A percentile compares a stretch with the other conserved stretches of the same genome.
Evolutionary conservation across 2,888 invertebrate genomes (phyloP).

Genomic region (Agonopterix arenella): DNA sequence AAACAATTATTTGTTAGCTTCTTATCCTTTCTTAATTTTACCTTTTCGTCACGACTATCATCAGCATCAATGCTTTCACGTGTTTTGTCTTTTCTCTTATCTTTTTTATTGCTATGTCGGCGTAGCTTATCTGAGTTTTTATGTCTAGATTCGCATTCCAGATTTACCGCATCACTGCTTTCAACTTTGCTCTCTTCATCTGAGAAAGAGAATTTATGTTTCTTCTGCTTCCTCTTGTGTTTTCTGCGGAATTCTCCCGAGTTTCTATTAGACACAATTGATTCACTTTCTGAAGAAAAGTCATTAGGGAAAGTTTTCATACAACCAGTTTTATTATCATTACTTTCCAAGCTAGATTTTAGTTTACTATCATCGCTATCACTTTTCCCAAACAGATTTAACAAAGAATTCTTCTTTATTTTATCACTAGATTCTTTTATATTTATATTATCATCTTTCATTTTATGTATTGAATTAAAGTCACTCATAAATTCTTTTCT

Average conservation of each 20-base stretch:
- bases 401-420: conserved; percentile 52
- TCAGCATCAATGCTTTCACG: conserved; percentile 70
- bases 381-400: conserved; percentile 65
- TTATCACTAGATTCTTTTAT: conserved; percentile 38
- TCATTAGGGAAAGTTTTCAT: conserved; percentile 51
- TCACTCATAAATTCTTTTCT: conserved; percentile 78
- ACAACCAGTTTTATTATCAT: conserved; percentile 45
- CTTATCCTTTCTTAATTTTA: conserved; percentile 78
- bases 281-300: conserved; percentile 69
- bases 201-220: conserved; percentile 81
- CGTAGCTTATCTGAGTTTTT: conserved; percentile 72
- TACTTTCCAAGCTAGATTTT: conserved; percentile 48
- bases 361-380: conserved; percentile 65
- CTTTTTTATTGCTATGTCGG: conserved; percentile 74
- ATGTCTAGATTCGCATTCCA: conserved; percentile 44
- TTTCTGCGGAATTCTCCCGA: conserved; percentile 80
- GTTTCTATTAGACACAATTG: conserved; percentile 52
- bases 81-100: conserved; percentile 77
- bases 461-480: conserved; percentile 38
- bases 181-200: conserved; percentile 64
- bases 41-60: conserved; percentile 70
- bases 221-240: conserved; percentile 91
- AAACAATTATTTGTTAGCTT: conserved; percentile 40
- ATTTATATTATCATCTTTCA: conserved; percentile 30
- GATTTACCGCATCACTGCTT: conserved; percentile 32